Base-by-base conservation (phyloP, 2,113 vertebrate species). In the Eretmochelys imbricata region DNA sequence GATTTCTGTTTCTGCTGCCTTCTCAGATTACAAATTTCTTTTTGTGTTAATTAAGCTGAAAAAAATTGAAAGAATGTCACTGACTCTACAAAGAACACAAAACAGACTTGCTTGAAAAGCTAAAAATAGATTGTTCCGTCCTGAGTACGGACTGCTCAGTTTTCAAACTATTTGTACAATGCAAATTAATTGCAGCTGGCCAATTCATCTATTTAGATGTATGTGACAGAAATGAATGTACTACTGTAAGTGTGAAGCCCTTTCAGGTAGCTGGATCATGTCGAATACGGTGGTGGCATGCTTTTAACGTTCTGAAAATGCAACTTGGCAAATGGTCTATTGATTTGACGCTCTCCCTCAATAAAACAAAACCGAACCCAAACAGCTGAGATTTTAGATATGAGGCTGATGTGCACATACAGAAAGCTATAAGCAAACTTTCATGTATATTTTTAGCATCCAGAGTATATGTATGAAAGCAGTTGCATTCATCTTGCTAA, bases 11-110 rank as follows among this genome's bases (percentile, higher is more conserved):
- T 93, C 96, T 95, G 88, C 97, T 96, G 94, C 96, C 96, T 95
- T 97, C 98, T 98, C 98, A 94, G 95, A 98, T 98, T 98, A 97
- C 96, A 59, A 89, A 13, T 95, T 98, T 97, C 97, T 98, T 98
- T 98, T 96, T 96, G 96, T 97, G 97, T 97, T 98, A 98, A 98
- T 98, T 98, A 98, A 97, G 96, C 96, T 89, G 88, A 96, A 95
- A 92, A 89, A 98, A 98, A 97, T 96, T 85, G 96, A 97, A 98
- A 98, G 97, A 98, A 98, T 98, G 98, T 98, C 93, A 76, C 97
- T 98, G 98, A 98, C 97, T 98, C 97, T 97, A 97, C 98, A 98
- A 96, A 98, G 98, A 98, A 95, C 94, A 96, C 97, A 97, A 97
- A 98, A 97, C 96, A 98, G 96, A 91, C 96, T 97, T 82, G 96